Evolutionary conservation across 2,113 vertebrate species (phyloP).

Genomic region (Eurypyga helias): DNA sequence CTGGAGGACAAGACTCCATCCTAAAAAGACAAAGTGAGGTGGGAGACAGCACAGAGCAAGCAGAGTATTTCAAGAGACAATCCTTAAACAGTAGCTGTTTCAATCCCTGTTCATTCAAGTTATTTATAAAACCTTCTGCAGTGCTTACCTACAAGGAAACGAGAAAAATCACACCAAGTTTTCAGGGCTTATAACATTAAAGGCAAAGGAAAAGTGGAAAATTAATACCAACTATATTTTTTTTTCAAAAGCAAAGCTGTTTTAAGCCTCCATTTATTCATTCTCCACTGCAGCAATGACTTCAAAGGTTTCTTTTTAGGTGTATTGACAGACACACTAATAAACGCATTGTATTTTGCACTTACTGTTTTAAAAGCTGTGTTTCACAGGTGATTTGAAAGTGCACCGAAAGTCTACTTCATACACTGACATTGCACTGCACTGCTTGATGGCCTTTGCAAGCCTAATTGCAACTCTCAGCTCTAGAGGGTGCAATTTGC

Average conservation of each 20-base stretch:
- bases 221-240: not conserved
- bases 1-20: constrained; percentile 71
- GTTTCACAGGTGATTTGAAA: not conserved
- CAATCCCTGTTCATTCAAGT: not conserved
- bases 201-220: not conserved
- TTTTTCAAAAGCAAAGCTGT: not conserved
- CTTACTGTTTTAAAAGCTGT: not conserved
- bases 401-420: not conserved
- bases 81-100: not conserved
- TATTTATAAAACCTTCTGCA: not conserved
- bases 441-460: not conserved
- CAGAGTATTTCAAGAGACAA: not conserved
- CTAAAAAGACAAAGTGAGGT: constrained; percentile 11
- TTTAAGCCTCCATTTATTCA: not conserved
- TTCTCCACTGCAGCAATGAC: not conserved
- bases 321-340: not conserved
- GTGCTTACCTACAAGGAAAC: not conserved
- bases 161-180: not conserved
- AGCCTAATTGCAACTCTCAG: not conserved
- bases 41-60: not conserved
- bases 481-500: not conserved
- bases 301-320: not conserved
- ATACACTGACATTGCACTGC: rapidly evolving
- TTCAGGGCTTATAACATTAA: not conserved
- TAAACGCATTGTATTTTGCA: not conserved